Conservation (phyloP, 2,113 vertebrate species). For the Vulpes ferrilata region DNA sequence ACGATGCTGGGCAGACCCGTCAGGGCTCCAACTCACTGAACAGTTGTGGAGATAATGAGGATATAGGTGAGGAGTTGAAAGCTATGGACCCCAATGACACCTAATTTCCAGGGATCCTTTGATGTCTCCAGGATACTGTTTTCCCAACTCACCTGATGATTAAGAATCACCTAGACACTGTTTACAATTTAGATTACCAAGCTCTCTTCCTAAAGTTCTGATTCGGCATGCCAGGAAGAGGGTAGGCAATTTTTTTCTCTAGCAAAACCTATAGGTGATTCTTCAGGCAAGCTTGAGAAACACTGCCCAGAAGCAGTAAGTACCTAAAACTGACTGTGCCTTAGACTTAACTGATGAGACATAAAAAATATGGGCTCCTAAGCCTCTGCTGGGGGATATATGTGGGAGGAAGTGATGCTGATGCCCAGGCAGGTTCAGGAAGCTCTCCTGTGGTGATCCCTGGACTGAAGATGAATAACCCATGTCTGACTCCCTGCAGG, state of each 20-base stretch:
- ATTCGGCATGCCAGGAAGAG: background rate
- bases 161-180: background rate
- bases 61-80: background rate
- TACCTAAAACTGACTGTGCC: background rate
- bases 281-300: background rate
- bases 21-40: background rate
- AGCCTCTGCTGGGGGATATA: background rate
- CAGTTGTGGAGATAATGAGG: background rate
- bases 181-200: background rate
- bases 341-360: background rate
- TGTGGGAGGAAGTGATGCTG: background rate
- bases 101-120: background rate
- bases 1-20: background rate
- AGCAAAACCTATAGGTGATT: background rate
- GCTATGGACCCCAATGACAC: background rate
- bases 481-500: background rate
- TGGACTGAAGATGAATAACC: background rate
- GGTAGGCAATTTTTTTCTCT: background rate
- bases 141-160: background rate
- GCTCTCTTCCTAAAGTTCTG: conserved; percentile 14
- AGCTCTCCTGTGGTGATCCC: background rate
- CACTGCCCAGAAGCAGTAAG: background rate
- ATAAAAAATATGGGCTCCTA: background rate
- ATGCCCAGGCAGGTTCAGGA: background rate
- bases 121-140: background rate